Base-by-base conservation (phyloP, 2,888 invertebrate species). In the Gastrophysa polygoni region DNA sequence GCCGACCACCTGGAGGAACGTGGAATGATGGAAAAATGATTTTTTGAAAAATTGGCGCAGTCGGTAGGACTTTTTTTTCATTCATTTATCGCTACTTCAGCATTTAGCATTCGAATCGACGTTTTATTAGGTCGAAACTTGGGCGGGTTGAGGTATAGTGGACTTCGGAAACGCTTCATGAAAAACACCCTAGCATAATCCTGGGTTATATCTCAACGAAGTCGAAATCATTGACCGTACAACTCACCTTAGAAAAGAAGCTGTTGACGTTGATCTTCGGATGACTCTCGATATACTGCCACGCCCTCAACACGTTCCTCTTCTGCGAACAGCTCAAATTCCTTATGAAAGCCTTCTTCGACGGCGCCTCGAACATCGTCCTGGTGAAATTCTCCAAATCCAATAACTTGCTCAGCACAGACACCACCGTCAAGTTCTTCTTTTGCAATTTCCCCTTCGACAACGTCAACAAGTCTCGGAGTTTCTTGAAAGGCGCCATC, bases 181-280 rank as follows among this genome's bases (percentile, higher is more conserved):
- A n/a, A n/a, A n/a, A n/a, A n/a, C n/a, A n/a, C n/a, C n/a, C n/a
- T n/a, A n/a, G n/a, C n/a, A n/a, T n/a, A n/a, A n/a, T n/a, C n/a
- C n/a, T n/a, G n/a, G n/a, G n/a, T n/a, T n/a, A n/a, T n/a, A n/a
- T n/a, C n/a, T n/a, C n/a, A n/a, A n/a, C n/a, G n/a, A n/a, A n/a
- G n/a, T n/a, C n/a, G n/a, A n/a, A n/a, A n/a, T n/a, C n/a, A n/a
- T n/a, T n/a, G n/a, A n/a, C n/a, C n/a, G n/a, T n/a, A n/a, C n/a
- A n/a, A n/a, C 24, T 7, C 24, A 24, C 24, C 7, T 24, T 24
- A 7, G 24, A 70, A 59, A 79, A 80, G 57, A 81, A 80, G 57
- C 75, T 73, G 59, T 78, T 77, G 16, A 80, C 77, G 63, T 81
- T 79, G 32, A 80, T 81, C 61, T 77, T 80, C 3, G 81, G 80